phyloP scores from a whole-genome alignment of 2,113 vertebrate species.

The Nycticryphes semicollaris region DNA sequence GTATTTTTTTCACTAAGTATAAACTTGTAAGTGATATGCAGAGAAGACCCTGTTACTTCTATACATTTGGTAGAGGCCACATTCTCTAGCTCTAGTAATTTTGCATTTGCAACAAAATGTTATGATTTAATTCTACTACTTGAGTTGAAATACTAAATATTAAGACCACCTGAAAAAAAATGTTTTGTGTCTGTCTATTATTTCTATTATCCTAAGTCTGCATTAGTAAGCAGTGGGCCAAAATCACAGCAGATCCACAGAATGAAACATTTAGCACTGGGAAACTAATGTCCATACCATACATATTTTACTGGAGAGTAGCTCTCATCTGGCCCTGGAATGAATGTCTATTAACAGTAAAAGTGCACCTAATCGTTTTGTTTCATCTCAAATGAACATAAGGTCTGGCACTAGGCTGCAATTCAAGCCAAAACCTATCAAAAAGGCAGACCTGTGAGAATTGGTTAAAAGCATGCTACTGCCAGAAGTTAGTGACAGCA shows the following conservation, averaged over 20 bases:
- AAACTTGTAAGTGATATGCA: neutral
- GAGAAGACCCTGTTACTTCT: neutral
- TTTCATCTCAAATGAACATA: neutral
- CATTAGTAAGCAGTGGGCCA: neutral
- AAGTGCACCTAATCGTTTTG: neutral
- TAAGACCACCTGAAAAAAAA: neutral
- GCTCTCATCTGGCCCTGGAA: neutral
- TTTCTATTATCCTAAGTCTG: neutral
- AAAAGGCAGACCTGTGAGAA: neutral
- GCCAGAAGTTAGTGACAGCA: neutral
- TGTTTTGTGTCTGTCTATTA: neutral
- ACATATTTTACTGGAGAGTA: neutral
- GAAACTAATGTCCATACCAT: neutral
- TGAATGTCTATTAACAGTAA: neutral
- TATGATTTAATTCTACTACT: neutral
- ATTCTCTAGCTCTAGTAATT: neutral
- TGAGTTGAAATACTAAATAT: neutral
- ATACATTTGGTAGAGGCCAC: neutral
- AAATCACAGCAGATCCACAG: neutral
- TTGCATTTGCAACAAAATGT: neutral
- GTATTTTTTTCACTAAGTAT: neutral
- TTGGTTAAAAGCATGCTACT: neutral
- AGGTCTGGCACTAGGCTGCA: neutral
- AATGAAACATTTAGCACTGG: neutral
- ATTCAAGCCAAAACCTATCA: neutral